Base-by-base conservation (phyloP, 2,797 vertebrate genomes). In the Melanotaenia parkinsoni region DNA sequence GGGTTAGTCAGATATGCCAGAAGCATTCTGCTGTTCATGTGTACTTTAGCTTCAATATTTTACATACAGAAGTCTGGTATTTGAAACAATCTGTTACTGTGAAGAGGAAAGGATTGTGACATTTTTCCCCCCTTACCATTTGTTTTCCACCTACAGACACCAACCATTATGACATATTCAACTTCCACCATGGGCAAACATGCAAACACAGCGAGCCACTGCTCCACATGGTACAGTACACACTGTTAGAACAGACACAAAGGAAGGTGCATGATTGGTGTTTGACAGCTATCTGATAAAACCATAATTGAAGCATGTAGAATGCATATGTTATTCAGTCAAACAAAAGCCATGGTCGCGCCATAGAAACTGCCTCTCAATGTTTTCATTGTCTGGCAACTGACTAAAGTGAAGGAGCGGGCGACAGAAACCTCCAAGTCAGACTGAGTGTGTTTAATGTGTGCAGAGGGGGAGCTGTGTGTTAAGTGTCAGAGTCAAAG, bases 101-200 rank as follows among this genome's bases (percentile, higher is more conserved):
- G 53, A 84, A 76, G 78, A 40, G 35, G 59, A 70, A 70, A 69
- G 74, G 67, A 77, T 45, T 12, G 79, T 79, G 83, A 88, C 79
- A 80, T 81, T 88, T 85, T 78, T 86, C 80, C 83, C 59, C 79
- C 71, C 18, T 45, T 75, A 80, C 82, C 51, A 56, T 14, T 57
- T 80, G 51, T 88, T 82, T 86, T 88, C 77, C 45, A 20, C 82
- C 76, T 72, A 61, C 63, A 77, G 83, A 89, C 86, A 67, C 77
- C 74, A 88, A 88, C 78, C 77, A 77, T 81, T 66, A 77, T 81
- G 76, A 83, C 86, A 80, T 86, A 87, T 85, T 89, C 61, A 50
- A 84, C 86, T 92, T 92, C 96, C 96, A 89, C 96, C 97, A 95
- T 96, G 92, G 94, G 96, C 96, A 96, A 97, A 97, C 93, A 97